Percentiles rank a stretch among this genome's conserved stretches.
phyloP scores from a whole-genome alignment of 2,888 invertebrate genomes.

The Drosophila mayaguana region DNA sequence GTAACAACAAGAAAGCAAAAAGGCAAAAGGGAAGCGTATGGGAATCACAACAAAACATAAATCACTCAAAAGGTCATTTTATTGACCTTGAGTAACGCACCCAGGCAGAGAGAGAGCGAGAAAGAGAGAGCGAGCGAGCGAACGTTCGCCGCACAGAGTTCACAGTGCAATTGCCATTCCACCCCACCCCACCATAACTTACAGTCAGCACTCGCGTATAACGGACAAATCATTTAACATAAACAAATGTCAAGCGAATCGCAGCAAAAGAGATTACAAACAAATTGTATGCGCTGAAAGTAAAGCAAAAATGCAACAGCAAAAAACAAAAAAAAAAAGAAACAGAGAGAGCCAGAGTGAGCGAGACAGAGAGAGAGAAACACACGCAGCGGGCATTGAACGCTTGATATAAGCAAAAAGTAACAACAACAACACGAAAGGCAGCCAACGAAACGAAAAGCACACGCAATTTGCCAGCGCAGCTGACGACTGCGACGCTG shows the following conservation, averaged over 20 bases:
- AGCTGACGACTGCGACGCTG: constrained; percentile 43
- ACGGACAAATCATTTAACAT: constrained; percentile 36
- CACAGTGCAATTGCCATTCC: constrained; percentile 25
- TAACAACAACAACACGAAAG: constrained; percentile 32
- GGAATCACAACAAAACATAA: constrained; percentile 45
- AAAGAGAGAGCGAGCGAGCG: neutral
- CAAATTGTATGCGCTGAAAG: constrained; percentile 65
- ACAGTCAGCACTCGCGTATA: constrained; percentile 5
- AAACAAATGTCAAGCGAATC: constrained; percentile 45
- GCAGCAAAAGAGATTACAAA: constrained; percentile 57
- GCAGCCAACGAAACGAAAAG: constrained; percentile 60
- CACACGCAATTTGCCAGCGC: constrained; percentile 59
- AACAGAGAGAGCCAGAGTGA: neutral
- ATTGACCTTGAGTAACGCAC: constrained; percentile 48
- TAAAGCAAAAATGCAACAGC: constrained; percentile 68
- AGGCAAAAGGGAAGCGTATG: constrained; percentile 1
- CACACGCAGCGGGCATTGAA: constrained; percentile 72
- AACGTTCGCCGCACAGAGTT: constrained; percentile 14
- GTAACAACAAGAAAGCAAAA: neutral
- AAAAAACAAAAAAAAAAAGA: constrained; percentile 3
- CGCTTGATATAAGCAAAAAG: constrained; percentile 77
- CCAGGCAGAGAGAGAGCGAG: constrained; percentile 9
- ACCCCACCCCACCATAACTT: neutral
- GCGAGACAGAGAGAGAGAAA: neutral
- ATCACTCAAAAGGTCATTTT: constrained; percentile 51